Base-by-base conservation (phyloP, 1,140 invertebrate species). In the Diprion similis region DNA sequence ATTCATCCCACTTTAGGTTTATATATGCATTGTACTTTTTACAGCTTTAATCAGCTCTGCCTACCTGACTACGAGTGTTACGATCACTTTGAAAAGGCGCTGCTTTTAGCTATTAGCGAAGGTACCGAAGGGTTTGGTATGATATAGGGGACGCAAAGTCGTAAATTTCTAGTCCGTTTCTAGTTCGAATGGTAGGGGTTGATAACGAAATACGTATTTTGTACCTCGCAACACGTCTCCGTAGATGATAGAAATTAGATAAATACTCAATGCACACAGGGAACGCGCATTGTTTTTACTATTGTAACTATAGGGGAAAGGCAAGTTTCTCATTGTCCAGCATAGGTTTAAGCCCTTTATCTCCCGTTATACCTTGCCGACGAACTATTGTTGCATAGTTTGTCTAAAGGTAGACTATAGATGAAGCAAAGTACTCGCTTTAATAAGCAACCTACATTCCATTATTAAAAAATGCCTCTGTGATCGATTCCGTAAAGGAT, bases 101-200 rank as follows among this genome's bases (percentile, higher is more conserved):
- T 98, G 66, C 90, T 98, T 45, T 89, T 97, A 81, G 96, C 97
- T 74, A 97, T 98, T 82, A 98, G 95, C 84, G 97, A 99, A 90
- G 97, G 97, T 67, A 96, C 93, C 37, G 97, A 98, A 91, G 97
- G 97, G 64, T 99, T 99, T 88, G 96, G 96, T 76, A 94, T 99
- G 93, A 94, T 95, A 78, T 96, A 90, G 92, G 80, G 72, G 76
- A 68, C 66, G 67, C 37, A 37, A 75, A 72, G 69, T 19, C 2
- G 17, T 37, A 37, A 37, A 37, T 37, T 59, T 59, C n/a, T 59
- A 59, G 51, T 59, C 51, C 51, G 9, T 59, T 59, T 59, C 11
- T 59, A 59, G 51, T 15, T 59, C 9, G 51, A 59, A 59, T 59
- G 51, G 51, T 59, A 15, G 3, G 17, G 18, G 24, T 68, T 8